These are phyloP conservation scores for Pheosia tremula DNA, from an alignment of 2,888 invertebrate genomes.

Conservation along the genomic window DNA sequence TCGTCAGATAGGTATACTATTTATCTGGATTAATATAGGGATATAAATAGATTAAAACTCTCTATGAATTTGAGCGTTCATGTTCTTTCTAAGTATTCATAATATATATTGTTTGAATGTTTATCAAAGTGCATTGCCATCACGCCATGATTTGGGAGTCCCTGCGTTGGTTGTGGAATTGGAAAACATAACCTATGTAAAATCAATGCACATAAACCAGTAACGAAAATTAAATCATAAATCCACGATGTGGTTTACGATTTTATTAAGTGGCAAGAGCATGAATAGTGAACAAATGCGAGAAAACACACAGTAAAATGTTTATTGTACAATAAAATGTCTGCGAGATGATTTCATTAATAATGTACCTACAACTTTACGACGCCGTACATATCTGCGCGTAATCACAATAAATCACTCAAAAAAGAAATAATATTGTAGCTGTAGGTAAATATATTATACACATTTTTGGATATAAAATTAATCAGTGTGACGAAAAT, in stretches of 20 bases:
- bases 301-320: conserved; percentile 56
- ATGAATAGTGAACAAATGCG: conserved; percentile 33
- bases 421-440: conserved; percentile 23
- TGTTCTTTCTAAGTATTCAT: too few relatives aligned
- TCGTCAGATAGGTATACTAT: neutral
- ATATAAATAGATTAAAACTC: too few relatives aligned
- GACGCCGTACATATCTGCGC: conserved; percentile 30
- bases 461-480: neutral
- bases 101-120: too few relatives aligned
- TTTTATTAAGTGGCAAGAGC: conserved; percentile 23
- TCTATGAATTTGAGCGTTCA: too few relatives aligned
- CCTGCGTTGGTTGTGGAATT: too few relatives aligned
- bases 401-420: conserved; percentile 41
- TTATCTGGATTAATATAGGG: neutral
- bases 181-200: too few relatives aligned
- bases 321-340: conserved; percentile 68
- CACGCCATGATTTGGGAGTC: too few relatives aligned
- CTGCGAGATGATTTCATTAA: conserved; percentile 60
- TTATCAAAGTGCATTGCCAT: too few relatives aligned
- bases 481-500: neutral
- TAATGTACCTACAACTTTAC: conserved; percentile 52
- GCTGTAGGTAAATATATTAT: conserved; percentile 4
- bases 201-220: neutral
- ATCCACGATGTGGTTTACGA: conserved; percentile 28
- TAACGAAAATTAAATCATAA: conserved; percentile 26